A percentile compares a stretch with the other conserved stretches of the same genome.
These are phyloP conservation scores for Sciaenops ocellatus DNA, from an alignment of 2,797 vertebrate species.

Conservation along the genomic window DNA sequence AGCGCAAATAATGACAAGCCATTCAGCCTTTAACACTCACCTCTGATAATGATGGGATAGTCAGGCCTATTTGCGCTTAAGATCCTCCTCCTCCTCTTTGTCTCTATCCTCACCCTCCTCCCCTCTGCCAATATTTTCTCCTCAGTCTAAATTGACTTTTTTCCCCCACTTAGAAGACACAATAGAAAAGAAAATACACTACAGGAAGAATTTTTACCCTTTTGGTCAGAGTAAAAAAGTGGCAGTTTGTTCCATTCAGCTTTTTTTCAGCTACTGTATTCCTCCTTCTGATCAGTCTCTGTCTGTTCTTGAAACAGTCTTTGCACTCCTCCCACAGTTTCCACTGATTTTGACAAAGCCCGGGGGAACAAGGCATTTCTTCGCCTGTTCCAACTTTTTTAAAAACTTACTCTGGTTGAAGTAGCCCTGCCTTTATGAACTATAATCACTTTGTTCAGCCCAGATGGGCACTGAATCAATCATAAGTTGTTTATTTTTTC, in stretches of 20 bases:
- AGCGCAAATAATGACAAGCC: constrained; percentile 67
- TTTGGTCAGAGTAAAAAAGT: constrained; percentile 6
- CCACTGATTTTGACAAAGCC: neutral
- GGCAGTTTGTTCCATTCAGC: neutral
- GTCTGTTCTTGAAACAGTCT: neutral
- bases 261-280: neutral
- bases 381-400: neutral
- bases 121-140: constrained; percentile 56
- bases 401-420: neutral
- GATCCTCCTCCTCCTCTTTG: constrained; percentile 53
- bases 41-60: constrained; percentile 74
- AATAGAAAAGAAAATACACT: constrained; percentile 25
- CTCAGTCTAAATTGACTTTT: constrained; percentile 52
- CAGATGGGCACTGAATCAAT: neutral
- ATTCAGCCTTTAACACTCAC: constrained; percentile 75
- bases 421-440: neutral
- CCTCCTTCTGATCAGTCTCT: neutral
- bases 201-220: constrained; percentile 4
- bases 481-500: neutral
- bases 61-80: constrained; percentile 59
- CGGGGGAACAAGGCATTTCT: neutral
- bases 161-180: constrained; percentile 32
- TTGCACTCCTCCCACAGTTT: neutral
- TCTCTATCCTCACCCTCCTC: constrained; percentile 30
- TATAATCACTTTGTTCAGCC: neutral